Evolutionary conservation across 2,113 vertebrate species (phyloP).

Genomic region (Zootoca vivipara): DNA sequence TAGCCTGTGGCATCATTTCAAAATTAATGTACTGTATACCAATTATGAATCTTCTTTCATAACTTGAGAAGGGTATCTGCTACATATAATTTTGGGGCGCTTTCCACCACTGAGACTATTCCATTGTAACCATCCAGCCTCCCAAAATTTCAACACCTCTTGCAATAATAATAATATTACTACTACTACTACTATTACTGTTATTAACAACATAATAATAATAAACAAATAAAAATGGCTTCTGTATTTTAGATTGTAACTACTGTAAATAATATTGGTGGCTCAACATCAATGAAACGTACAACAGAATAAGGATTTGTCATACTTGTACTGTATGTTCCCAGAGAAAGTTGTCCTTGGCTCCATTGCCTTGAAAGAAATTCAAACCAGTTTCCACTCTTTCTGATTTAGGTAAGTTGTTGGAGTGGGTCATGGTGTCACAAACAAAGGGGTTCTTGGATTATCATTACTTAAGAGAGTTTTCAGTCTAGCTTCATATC

Average conservation of each 20-base stretch:
- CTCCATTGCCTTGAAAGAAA: background rate
- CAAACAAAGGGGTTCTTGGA: background rate
- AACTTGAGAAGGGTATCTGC: conserved; percentile 38
- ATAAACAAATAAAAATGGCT: no score
- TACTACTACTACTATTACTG: no score
- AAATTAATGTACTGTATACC: conserved; percentile 44
- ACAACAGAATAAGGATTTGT: background rate
- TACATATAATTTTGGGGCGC: conserved; percentile 31
- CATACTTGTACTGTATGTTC: background rate
- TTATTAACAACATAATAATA: no score
- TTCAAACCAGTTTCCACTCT: background rate
- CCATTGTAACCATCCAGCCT: no score
- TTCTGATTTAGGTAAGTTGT: background rate
- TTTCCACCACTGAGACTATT: background rate
- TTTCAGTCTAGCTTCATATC: background rate
- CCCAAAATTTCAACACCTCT: no score
- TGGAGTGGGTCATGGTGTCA: background rate
- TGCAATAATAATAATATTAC: no score
- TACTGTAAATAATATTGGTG: conserved; percentile 2
- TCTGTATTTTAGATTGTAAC: background rate
- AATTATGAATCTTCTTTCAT: conserved; percentile 10
- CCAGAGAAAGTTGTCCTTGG: background rate
- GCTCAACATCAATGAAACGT: background rate
- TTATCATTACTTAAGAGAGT: background rate
- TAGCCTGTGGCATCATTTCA: conserved; percentile 45